phyloP scores from a whole-genome alignment of 2,797 vertebrate species.

The Notoglanidium macrostoma region DNA sequence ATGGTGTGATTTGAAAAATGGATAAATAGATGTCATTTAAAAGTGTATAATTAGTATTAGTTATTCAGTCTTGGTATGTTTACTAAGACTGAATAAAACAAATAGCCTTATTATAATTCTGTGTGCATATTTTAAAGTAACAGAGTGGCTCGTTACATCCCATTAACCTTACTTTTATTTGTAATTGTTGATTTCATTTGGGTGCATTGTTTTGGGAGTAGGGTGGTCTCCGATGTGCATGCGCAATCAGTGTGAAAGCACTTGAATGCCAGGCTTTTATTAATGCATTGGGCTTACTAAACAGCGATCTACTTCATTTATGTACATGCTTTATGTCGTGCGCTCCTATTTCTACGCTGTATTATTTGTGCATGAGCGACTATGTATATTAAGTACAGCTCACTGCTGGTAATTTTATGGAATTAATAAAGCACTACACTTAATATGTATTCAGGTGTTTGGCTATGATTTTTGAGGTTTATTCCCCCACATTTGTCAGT shows the following conservation, averaged over 20 bases:
- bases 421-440: neutral
- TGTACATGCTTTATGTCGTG: neutral
- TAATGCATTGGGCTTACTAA: neutral
- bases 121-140: neutral
- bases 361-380: neutral
- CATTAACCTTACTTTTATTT: constrained; percentile 36
- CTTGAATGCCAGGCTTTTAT: neutral
- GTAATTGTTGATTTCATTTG: constrained; percentile 21
- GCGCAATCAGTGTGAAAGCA: neutral
- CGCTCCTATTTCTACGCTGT: neutral
- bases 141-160: neutral
- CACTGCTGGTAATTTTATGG: neutral
- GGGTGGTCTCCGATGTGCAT: neutral
- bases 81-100: no score
- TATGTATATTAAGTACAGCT: neutral
- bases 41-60: neutral
- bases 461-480: neutral
- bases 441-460: neutral
- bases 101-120: neutral
- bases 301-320: neutral
- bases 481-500: neutral
- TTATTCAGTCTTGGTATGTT: neutral
- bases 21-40: neutral
- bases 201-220: neutral
- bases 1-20: neutral